These are phyloP conservation scores for Drosophila infuscata DNA, from an alignment of 2,888 invertebrate genomes.

Conservation along the genomic window DNA sequence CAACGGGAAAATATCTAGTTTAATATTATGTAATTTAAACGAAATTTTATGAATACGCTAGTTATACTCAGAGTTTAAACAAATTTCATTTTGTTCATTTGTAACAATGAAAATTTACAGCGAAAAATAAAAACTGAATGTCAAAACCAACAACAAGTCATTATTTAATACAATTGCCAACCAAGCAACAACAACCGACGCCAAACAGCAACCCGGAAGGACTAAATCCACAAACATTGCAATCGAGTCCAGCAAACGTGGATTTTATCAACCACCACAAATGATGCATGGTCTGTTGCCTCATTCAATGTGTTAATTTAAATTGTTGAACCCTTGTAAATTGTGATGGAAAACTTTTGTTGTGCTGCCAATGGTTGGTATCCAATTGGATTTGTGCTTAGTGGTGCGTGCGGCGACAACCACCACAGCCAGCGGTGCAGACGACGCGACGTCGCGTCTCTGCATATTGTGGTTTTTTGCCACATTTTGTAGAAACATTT, in stretches of 20 bases:
- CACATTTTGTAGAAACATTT: constrained; percentile 25
- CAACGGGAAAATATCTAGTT: constrained; percentile 71
- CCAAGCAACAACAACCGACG: constrained; percentile 26
- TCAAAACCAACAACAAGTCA: constrained; percentile 53
- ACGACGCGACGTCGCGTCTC: constrained; percentile 8
- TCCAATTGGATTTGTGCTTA: constrained; percentile 69
- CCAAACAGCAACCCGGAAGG: constrained; percentile 42
- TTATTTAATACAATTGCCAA: constrained; percentile 9
- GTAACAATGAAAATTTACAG: constrained; percentile 73
- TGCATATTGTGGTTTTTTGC: constrained; percentile 63
- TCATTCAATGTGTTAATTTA: constrained; percentile 59
- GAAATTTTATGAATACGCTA: constrained; percentile 75
- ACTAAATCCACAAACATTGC: constrained; percentile 37
- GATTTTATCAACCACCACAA: constrained; percentile 39
- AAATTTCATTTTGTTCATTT: constrained; percentile 71
- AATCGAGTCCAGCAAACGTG: constrained; percentile 8
- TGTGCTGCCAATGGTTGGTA: constrained; percentile 37
- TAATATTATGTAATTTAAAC: constrained; percentile 80
- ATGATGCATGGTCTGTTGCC: constrained; percentile 1
- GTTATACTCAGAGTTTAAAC: constrained; percentile 67
- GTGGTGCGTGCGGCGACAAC: constrained; percentile 65
- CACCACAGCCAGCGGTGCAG: constrained; percentile 43
- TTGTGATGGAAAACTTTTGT: constrained; percentile 45
- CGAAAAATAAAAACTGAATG: constrained; percentile 73
- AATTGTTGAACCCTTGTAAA: constrained; percentile 53